These are phyloP conservation scores for Drosophila paranaensis DNA, from an alignment of 2,888 invertebrate genomes.

Conservation along the genomic window DNA sequence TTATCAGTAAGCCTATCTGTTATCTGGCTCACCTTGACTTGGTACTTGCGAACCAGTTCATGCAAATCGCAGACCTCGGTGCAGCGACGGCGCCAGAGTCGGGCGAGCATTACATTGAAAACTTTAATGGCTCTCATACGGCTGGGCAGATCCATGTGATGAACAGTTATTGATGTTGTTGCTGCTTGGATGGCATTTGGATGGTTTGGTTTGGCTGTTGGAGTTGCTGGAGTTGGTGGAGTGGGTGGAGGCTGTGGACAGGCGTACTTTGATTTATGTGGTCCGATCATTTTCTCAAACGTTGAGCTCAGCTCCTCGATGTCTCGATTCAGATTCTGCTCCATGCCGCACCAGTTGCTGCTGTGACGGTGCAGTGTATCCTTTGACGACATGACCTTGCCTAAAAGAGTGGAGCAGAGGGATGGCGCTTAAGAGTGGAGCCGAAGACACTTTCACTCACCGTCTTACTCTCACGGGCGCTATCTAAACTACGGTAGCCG, in stretches of 20 bases:
- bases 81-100: slow-evolving; percentile 48
- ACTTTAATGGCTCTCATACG: slow-evolving; percentile 37
- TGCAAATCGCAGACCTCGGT: slow-evolving; percentile 36
- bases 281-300: slow-evolving; percentile 26
- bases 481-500: slow-evolving; percentile 6
- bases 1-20: too few relatives aligned
- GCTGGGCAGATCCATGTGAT: slow-evolving; percentile 27
- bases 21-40: slow-evolving; percentile 27
- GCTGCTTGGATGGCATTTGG: neutral
- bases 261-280: slow-evolving; percentile 5
- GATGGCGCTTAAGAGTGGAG: neutral
- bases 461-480: neutral
- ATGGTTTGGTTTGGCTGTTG: neutral
- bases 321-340: slow-evolving; percentile 1
- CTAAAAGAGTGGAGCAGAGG: neutral
- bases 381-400: slow-evolving; percentile 40
- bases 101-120: slow-evolving; percentile 34
- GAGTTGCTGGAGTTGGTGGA: neutral
- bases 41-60: slow-evolving; percentile 20
- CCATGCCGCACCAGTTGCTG: slow-evolving; percentile 8
- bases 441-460: neutral
- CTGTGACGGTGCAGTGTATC: slow-evolving; percentile 18
- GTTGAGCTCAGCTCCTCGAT: slow-evolving; percentile 16
- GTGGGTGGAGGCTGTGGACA: neutral
- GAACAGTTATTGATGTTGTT: neutral